A percentile compares a stretch with the other conserved stretches of the same genome.
Conservation (phyloP, 1,140 invertebrate species). For the Neomicropteryx cornuta region DNA sequence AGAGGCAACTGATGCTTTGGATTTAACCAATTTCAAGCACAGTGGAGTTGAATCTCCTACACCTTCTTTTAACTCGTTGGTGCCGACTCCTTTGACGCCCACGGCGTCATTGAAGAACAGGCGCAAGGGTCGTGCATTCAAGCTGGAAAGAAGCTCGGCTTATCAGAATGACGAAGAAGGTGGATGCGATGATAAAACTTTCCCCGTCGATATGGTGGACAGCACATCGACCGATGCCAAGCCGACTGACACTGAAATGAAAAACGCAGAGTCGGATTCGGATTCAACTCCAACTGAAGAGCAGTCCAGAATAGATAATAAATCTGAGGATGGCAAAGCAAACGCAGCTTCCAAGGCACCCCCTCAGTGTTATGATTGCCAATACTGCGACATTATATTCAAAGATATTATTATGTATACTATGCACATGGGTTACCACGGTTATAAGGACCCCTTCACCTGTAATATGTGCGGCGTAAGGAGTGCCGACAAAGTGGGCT, state of each 20-base stretch:
- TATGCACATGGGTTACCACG: conserved; percentile 95
- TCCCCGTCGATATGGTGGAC: conserved; percentile 31
- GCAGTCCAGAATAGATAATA: conserved; percentile 3
- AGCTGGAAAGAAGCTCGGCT: conserved; percentile 48
- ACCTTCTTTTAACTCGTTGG: conserved; percentile 17
- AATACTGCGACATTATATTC: conserved; percentile 83
- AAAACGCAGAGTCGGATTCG: conserved; percentile 4
- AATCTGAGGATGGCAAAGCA: background rate
- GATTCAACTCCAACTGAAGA: too few species aligned
- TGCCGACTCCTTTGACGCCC: conserved; percentile 22
- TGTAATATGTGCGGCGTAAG: conserved; percentile 90
- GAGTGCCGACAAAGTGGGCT: conserved; percentile 70
- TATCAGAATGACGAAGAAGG: conserved; percentile 33
- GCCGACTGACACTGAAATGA: conserved; percentile 16
- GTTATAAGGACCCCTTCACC: conserved; percentile 78
- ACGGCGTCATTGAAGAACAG: conserved; percentile 47
- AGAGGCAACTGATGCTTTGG: conserved; percentile 36
- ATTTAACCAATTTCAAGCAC: conserved; percentile 41
- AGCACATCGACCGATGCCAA: conserved; percentile 8
- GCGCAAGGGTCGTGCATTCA: conserved; percentile 69
- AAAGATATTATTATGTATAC: conserved; percentile 85
- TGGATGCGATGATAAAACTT: conserved; percentile 21
- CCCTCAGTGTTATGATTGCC: conserved; percentile 51
- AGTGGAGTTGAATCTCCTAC: conserved; percentile 28
- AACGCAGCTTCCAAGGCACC: conserved; percentile 13